Conservation (phyloP, 2,797 vertebrate genomes). For the Epinephelus malabaricus region DNA sequence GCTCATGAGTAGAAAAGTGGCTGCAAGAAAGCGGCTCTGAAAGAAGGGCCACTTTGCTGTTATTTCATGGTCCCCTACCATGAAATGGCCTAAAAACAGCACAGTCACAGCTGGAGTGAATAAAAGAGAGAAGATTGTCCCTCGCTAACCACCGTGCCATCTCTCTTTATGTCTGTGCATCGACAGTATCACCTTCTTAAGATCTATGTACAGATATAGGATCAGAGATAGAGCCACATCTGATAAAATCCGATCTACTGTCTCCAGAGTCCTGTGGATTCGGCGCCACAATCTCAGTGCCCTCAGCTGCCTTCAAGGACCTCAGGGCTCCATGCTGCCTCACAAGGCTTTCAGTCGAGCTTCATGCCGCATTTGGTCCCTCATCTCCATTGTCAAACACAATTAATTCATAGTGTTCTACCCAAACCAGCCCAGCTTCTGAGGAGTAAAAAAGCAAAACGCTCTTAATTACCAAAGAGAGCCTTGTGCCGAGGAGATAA, state of each 20-base stretch:
- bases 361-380: conserved; percentile 69
- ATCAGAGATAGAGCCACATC: conserved; percentile 51
- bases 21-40: conserved; percentile 27
- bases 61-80: conserved; percentile 70
- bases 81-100: conserved; percentile 71
- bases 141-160: conserved; percentile 42
- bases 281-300: neutral
- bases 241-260: conserved; percentile 48
- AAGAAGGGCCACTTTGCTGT: conserved; percentile 54
- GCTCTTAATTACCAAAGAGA: conserved; percentile 81
- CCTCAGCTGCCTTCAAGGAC: conserved; percentile 42
- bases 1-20: conserved; percentile 52
- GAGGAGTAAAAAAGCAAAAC: conserved; percentile 69
- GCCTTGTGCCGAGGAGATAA: conserved; percentile 78
- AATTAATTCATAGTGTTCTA: conserved; percentile 75
- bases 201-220: conserved; percentile 63
- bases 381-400: conserved; percentile 75
- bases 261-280: conserved; percentile 35
- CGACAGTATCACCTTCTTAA: conserved; percentile 54
- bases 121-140: conserved; percentile 40
- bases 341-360: conserved; percentile 46
- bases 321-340: conserved; percentile 43
- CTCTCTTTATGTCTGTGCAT: conserved; percentile 25
- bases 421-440: conserved; percentile 66
- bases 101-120: conserved; percentile 54